A percentile compares a stretch with the other conserved stretches of the same genome.
Evolutionary conservation across 2,888 invertebrate genomes (phyloP).

Genomic region (Platynereis dumerilii): DNA sequence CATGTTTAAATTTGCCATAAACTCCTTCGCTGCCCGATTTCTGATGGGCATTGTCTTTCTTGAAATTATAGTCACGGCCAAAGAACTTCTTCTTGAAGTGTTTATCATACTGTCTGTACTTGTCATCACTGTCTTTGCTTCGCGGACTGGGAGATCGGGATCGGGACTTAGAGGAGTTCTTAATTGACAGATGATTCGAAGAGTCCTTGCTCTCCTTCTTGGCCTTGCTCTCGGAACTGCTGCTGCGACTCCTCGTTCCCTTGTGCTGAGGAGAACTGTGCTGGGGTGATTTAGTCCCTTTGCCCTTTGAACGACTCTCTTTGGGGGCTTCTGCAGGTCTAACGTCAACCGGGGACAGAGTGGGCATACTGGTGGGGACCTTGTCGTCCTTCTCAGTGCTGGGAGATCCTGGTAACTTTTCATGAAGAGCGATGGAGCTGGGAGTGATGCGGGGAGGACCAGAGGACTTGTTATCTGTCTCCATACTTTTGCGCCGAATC

Average conservation of each 20-base stretch:
- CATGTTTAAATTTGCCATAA: slow-evolving; percentile 23
- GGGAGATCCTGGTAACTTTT: background rate
- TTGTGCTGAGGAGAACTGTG: background rate
- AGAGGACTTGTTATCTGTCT: slow-evolving; percentile 5
- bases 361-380: background rate
- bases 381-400: background rate
- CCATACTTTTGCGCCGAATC: slow-evolving; percentile 26
- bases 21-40: background rate
- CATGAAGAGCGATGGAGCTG: background rate
- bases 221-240: slow-evolving; percentile 15
- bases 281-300: background rate
- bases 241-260: slow-evolving; percentile 12
- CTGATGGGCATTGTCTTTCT: slow-evolving; percentile 24
- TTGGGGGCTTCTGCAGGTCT: background rate
- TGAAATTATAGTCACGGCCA: slow-evolving; percentile 22
- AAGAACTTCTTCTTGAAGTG: slow-evolving; percentile 41
- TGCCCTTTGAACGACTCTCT: background rate
- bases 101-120: slow-evolving; percentile 35
- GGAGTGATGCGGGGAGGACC: slow-evolving; percentile 2
- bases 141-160: slow-evolving; percentile 21
- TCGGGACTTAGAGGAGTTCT: slow-evolving; percentile 4
- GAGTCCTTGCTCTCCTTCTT: slow-evolving; percentile 8
- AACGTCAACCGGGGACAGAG: background rate
- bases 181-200: background rate
- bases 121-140: slow-evolving; percentile 20